Evolutionary conservation across 2,888 invertebrate genomes (phyloP).

Genomic region (Lasioglossum calceatum): DNA sequence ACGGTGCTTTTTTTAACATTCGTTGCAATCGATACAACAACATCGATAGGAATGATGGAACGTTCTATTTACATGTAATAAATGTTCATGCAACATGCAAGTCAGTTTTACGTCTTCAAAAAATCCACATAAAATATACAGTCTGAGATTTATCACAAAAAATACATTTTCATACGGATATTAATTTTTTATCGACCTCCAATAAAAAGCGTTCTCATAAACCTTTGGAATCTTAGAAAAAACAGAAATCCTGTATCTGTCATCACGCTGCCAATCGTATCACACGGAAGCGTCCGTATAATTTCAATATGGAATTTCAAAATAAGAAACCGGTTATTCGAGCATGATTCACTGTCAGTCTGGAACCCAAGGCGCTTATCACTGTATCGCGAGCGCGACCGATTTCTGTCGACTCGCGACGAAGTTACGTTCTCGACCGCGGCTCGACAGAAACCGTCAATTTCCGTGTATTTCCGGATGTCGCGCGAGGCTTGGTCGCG

Average conservation of each 20-base stretch:
- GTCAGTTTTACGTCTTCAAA: background rate
- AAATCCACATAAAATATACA: background rate
- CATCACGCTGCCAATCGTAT: background rate
- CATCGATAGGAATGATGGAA: background rate
- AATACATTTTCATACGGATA: background rate
- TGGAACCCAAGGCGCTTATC: background rate
- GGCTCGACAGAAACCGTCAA: constrained; percentile 52
- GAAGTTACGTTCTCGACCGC: constrained; percentile 5
- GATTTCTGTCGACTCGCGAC: constrained; percentile 13
- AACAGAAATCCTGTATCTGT: too few relatives aligned
- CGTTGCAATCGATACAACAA: background rate
- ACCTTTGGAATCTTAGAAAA: background rate
- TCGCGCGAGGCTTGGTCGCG: constrained; percentile 27
- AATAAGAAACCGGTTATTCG: background rate
- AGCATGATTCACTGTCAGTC: background rate
- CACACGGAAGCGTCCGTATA: background rate
- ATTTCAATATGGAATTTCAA: background rate
- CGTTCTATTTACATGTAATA: background rate
- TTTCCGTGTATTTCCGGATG: constrained; percentile 48
- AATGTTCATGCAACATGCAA: background rate
- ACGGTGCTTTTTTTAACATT: background rate
- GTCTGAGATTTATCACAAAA: background rate
- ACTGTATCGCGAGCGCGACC: constrained; percentile 37
- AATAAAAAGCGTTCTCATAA: background rate
- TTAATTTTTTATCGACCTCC: background rate